Percentiles rank a stretch among this genome's conserved stretches.
Conservation (phyloP, 2,113 vertebrate species). For the Tragelaphus buxtoni region DNA sequence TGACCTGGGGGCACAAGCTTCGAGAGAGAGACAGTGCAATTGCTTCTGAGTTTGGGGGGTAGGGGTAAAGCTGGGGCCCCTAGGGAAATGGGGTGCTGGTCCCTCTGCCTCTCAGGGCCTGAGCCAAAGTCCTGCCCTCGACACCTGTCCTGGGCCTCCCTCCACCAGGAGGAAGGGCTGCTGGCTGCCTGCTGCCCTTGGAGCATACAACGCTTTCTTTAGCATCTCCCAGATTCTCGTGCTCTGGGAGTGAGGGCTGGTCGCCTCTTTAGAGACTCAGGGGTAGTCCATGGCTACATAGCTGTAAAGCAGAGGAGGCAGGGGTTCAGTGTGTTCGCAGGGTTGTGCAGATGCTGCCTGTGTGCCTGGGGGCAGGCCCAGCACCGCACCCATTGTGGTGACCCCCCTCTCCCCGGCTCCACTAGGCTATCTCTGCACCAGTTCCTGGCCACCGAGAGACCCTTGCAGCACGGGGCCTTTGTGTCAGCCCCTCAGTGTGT, state of each 20-base stretch:
- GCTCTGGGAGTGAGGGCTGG: not conserved
- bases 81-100: not conserved
- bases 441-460: not conserved
- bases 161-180: not conserved
- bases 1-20: not conserved
- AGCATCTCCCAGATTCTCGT: not conserved
- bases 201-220: not conserved
- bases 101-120: not conserved
- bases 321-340: not conserved
- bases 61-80: not conserved
- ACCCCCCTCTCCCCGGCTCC: not conserved
- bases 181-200: not conserved
- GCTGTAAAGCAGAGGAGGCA: not conserved
- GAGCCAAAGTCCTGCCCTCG: not conserved
- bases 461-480: not conserved
- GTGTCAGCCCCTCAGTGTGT: not conserved
- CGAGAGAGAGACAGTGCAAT: accelerated
- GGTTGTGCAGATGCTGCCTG: no score
- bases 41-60: not conserved
- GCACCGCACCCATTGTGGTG: not conserved
- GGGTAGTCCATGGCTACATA: not conserved
- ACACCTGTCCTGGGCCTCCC: not conserved
- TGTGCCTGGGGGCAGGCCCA: not conserved
- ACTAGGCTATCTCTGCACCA: not conserved
- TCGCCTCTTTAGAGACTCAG: not conserved